phyloP scores from a whole-genome alignment of 2,797 vertebrate genomes.

The Distichodus sexfasciatus region DNA sequence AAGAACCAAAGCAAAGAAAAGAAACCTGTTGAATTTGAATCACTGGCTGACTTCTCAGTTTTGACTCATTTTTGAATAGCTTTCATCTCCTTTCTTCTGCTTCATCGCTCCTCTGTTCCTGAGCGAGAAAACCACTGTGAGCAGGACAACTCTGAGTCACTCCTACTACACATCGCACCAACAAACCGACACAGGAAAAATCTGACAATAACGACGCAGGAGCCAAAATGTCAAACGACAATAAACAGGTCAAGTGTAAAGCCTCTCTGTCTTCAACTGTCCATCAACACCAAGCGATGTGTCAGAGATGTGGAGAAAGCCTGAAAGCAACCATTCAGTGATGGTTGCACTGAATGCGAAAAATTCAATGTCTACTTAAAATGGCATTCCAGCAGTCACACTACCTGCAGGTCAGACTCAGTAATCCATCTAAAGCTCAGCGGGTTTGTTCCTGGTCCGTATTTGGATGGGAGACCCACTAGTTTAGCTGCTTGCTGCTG shows the following conservation, averaged over 20 bases:
- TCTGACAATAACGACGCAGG: not conserved
- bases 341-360: no score
- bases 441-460: no score
- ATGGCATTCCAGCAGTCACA: no score
- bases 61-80: conserved; percentile 27
- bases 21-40: conserved; percentile 20
- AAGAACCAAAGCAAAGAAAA: not conserved
- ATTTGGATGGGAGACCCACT: no score
- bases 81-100: not conserved
- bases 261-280: not conserved
- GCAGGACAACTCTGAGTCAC: not conserved
- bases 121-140: no score
- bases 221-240: conserved; percentile 7
- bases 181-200: not conserved
- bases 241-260: not conserved
- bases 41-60: conserved; percentile 11
- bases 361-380: no score
- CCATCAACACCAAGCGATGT: not conserved
- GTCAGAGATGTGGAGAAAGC: no score
- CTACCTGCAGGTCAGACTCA: no score
- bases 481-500: no score
- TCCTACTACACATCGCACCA: not conserved
- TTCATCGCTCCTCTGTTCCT: no score
- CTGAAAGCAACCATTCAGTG: no score
- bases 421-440: no score